Evolutionary conservation across 2,888 invertebrate genomes (phyloP).

Genomic region (Ctena decussata): DNA sequence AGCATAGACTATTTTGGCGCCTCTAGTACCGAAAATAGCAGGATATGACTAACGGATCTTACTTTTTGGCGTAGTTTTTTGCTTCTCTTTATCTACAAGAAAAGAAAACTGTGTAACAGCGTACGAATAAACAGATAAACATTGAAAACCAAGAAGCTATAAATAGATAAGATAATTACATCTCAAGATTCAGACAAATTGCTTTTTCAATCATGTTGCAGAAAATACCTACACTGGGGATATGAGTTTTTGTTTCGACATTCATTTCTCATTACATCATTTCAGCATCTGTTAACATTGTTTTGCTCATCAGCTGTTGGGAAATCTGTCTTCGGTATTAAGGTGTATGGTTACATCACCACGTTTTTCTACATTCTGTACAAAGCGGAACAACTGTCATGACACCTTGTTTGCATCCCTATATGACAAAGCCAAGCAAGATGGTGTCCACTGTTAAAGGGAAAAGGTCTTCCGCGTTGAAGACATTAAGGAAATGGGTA

Average conservation of each 20-base stretch:
- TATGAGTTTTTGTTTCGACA: background rate
- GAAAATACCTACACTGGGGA: background rate
- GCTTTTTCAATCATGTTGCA: background rate
- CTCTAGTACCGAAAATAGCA: too few relatives aligned
- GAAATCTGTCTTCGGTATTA: background rate
- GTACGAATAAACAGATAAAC: background rate
- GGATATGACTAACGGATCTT: background rate
- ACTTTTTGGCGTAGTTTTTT: background rate
- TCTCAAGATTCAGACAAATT: background rate
- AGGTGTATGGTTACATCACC: too few relatives aligned
- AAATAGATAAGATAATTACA: conserved; percentile 2
- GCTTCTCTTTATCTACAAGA: background rate
- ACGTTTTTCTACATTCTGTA: too few relatives aligned
- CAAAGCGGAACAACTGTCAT: too few relatives aligned
- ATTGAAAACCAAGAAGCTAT: background rate
- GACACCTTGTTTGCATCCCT: too few relatives aligned
- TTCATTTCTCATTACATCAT: background rate
- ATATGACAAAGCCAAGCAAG: too few relatives aligned
- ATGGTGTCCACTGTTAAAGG: too few relatives aligned
- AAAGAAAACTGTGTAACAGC: background rate
- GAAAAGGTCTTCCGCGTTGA: too few relatives aligned
- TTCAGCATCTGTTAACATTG: background rate
- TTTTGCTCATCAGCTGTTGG: background rate
- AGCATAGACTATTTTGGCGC: too few relatives aligned
- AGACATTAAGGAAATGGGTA: too few relatives aligned